Conservation (phyloP, 2,113 vertebrate genomes). For the Hemiprocne comata region DNA sequence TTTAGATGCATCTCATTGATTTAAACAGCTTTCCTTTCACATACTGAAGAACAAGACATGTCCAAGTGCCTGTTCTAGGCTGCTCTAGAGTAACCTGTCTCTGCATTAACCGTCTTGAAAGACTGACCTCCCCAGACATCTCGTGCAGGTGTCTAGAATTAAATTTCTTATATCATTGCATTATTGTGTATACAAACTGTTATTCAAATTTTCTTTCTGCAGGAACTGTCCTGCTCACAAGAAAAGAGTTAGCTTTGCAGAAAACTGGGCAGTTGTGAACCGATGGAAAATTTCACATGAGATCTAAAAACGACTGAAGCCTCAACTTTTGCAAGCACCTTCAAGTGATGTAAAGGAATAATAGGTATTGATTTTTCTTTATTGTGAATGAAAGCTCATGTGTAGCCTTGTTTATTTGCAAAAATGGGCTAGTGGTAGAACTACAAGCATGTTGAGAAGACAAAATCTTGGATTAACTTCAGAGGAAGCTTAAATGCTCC, state of each 20-base stretch:
- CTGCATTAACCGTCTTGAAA: not conserved
- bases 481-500: not conserved
- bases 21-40: not conserved
- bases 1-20: not conserved
- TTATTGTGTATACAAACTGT: not conserved
- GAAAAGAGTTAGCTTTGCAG: not conserved
- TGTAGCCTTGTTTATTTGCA: not conserved
- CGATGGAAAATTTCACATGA: not conserved
- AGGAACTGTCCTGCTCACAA: not conserved
- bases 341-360: not conserved
- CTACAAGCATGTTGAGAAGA: not conserved
- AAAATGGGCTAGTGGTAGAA: not conserved
- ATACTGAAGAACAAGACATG: no score
- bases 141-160: not conserved
- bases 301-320: not conserved
- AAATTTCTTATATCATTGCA: not conserved
- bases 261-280: not conserved
- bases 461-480: not conserved
- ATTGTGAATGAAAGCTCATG: not conserved
- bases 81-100: not conserved
- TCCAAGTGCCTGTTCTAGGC: not conserved
- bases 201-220: not conserved
- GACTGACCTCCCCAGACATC: not conserved
- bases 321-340: not conserved
- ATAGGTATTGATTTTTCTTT: not conserved